Evolutionary conservation across 2,888 invertebrate species (phyloP).

Genomic region (Sarcophaga caerulescens): DNA sequence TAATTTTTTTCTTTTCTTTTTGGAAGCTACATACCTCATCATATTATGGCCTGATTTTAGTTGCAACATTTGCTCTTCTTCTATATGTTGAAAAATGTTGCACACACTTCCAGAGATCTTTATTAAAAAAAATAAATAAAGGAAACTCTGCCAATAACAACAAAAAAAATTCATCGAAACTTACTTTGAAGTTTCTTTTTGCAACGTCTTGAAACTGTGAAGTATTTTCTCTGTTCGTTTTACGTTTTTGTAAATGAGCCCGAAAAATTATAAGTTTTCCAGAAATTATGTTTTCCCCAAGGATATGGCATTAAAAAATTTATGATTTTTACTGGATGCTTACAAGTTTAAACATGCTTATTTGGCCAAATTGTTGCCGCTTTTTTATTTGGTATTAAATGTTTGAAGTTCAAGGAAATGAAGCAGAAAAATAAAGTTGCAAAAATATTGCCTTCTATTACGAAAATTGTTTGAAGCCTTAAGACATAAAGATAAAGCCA

Average conservation of each 20-base stretch:
- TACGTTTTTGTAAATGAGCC: too few relatives aligned
- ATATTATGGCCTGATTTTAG: not conserved
- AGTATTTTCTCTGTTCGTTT: not conserved
- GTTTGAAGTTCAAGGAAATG: not conserved
- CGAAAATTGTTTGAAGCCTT: too few relatives aligned
- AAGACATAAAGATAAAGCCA: too few relatives aligned
- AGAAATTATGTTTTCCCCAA: constrained; percentile 11
- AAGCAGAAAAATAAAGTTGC: not conserved
- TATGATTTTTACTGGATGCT: constrained; percentile 6
- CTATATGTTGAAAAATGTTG: not conserved
- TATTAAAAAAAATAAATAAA: not conserved
- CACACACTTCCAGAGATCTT: not conserved
- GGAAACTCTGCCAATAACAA: not conserved
- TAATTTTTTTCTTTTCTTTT: not conserved
- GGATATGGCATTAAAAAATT: constrained; percentile 22
- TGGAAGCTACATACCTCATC: not conserved
- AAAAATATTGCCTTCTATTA: too few relatives aligned
- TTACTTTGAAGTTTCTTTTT: constrained; percentile 24
- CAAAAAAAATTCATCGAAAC: constrained; percentile 3
- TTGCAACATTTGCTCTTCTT: not conserved
- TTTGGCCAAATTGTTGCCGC: constrained; percentile 23
- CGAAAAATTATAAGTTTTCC: constrained; percentile 9
- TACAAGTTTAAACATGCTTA: constrained; percentile 30
- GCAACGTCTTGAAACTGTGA: constrained; percentile 2
- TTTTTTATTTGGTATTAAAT: not conserved